Percentiles rank a stretch among this genome's conserved stretches.
Conservation (phyloP, 2,113 vertebrate species). For the Promerops cafer region DNA sequence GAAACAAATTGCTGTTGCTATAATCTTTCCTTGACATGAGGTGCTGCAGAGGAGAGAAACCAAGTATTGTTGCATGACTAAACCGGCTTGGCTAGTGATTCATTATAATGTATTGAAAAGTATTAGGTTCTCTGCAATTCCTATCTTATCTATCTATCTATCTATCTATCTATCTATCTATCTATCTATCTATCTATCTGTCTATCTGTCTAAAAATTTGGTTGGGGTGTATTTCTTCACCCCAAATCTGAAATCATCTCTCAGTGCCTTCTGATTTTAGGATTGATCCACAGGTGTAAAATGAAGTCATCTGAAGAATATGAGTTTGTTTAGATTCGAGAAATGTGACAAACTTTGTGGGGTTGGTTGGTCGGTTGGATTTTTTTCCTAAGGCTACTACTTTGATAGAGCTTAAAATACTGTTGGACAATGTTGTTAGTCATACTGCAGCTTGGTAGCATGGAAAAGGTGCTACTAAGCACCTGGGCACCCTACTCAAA, state of each 20-base stretch:
- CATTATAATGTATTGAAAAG: neutral
- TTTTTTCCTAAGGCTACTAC: neutral
- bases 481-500: too few relatives aligned
- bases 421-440: neutral
- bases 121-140: neutral
- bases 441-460: neutral
- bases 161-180: neutral
- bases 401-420: neutral
- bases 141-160: neutral
- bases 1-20: constrained; percentile 73
- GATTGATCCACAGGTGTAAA: neutral
- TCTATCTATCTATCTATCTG: neutral
- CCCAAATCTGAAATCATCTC: neutral
- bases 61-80: constrained; percentile 12
- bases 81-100: neutral
- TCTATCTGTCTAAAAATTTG: neutral
- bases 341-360: neutral
- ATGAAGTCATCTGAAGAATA: neutral
- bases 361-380: neutral
- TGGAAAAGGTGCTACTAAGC: neutral
- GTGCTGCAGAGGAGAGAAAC: constrained; percentile 35
- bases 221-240: neutral
- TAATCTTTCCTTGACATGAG: constrained; percentile 63
- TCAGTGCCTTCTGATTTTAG: neutral
- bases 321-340: neutral